Base-by-base conservation (phyloP, 2,113 vertebrate genomes). In the Sinocyclocheilus anshuiensis region DNA sequence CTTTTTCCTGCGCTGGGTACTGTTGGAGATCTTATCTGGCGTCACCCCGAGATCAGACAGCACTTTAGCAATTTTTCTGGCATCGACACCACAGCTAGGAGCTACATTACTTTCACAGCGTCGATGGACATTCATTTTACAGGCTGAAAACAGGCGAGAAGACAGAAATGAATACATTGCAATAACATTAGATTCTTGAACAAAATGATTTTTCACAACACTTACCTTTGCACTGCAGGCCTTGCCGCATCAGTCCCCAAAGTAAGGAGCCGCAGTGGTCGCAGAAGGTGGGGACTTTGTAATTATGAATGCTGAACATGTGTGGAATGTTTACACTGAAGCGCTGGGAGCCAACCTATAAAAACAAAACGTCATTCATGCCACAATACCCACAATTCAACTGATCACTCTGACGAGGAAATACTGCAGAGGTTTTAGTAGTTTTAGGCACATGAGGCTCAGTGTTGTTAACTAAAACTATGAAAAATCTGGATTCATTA, bases 241-340 rank as follows among this genome's bases (percentile, higher is more conserved):
- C 98, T 94, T 99, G 98, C 91, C 97, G 95, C 95, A 99, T 93
- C 90, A 99, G 96, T 87, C 98, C 98, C 98, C 98, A 99, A 91
- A 99, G 96, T 92, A 99, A 95, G 11, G 98, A 99, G 90, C 98
- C 98, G 84, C 98, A 99, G 95, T 99, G 98, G 94, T 99, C 98
- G 86, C 98, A 99, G 95, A 99, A 99, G 67, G 97, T 99, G 89
- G 97, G 98, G 65, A 98, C 98, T 95, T 99, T 99, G 94, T 98
- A 99, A 96, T 97, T 99, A 94, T 99, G 98, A 93, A 98, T 99
- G 88, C 97, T 96, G 90, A 99, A 99, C 94, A 99, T 99, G 91
- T 99, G 98, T 90, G 98, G 97, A 96, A 99, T 98, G 93, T 99
- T 99, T 91, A 99, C 97, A 85, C 98, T 99, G 95, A 99, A 99